Base-by-base conservation (phyloP, 2,113 vertebrate genomes). In the Tragelaphus imberbis region DNA sequence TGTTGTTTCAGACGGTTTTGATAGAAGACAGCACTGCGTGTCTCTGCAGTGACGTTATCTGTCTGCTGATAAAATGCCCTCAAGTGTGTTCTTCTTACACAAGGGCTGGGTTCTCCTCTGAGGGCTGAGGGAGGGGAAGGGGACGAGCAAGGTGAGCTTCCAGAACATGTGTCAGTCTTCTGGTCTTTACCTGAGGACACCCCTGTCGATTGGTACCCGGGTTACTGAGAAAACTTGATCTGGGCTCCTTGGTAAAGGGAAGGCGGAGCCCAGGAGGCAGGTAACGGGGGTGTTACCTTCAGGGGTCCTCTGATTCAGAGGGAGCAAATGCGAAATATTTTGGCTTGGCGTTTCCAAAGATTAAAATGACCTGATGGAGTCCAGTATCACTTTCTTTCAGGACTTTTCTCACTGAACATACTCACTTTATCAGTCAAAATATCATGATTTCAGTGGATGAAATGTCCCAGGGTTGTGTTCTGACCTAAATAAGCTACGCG, bases 1-100 rank as follows among this genome's bases (percentile, higher is more conserved):
- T 36, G 97, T 97, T 97, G 85, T 92, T 84, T 87, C 55, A 87
- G 58, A 96, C 86, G 28, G 77, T 36, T 63, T 68, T 6, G 9
- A 95, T 44, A 86, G 0, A 23, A 88, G n/a, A 77, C 86, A 93
- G 90, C 61, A 92, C 90, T 2, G 5, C 44, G 55, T 47, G 71
- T 93, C 92, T 36, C 14, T 19, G 82, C 91, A 92, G 92, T 12
- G 28, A 90, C 47, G 58, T 44, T 71, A 12, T 85, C 47, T 12
- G 5, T 65, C 75, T 84, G 82, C 77, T 88, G 55, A 88, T 7
- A 87, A 87, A 93, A 75, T 33, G 49, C 63, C 92, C 51, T 13
- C 3, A 63, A 17, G 88, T 9, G 68, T 14, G 40, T n/a, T 51
- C 55, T 33, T 19, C 55, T 33, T 19, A 44, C n/a, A 33, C 17